Conservation (phyloP, 2,113 vertebrate genomes). For the Mastomys coucha region DNA sequence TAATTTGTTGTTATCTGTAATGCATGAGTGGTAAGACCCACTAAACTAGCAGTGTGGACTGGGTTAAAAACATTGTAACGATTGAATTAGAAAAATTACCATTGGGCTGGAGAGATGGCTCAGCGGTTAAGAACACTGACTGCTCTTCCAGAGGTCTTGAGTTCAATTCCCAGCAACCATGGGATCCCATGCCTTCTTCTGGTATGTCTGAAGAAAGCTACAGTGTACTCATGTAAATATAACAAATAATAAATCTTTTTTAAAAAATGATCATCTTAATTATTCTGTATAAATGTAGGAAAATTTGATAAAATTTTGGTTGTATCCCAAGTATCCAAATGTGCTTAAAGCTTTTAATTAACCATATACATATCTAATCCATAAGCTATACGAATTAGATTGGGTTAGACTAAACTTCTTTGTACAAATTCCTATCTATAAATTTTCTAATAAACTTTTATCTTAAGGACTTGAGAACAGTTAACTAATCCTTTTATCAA, state of each 20-base stretch:
- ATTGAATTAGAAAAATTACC: slow-evolving; percentile 20
- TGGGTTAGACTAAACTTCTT: background rate
- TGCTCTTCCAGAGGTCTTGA: too few relatives aligned
- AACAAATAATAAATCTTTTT: too few relatives aligned
- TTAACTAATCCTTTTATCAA: background rate
- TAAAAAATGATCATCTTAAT: background rate
- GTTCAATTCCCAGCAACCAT: too few relatives aligned
- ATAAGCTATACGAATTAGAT: background rate
- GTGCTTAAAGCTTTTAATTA: slow-evolving; percentile 19
- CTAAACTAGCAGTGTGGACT: background rate
- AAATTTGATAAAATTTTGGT: background rate
- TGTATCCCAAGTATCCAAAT: slow-evolving; percentile 3
- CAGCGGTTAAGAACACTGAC: too few relatives aligned
- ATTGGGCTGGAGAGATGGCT: too few relatives aligned
- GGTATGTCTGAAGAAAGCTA: too few relatives aligned
- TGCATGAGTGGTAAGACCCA: background rate
- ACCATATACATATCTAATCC: background rate
- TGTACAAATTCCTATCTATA: background rate
- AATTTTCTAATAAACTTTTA: background rate
- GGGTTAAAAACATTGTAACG: background rate
- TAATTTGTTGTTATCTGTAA: slow-evolving; percentile 33
- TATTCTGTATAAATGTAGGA: background rate
- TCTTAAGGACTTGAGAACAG: background rate
- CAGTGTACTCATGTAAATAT: too few relatives aligned
- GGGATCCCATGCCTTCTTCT: too few relatives aligned